These are phyloP conservation scores for Nesometra sesokonis DNA, from an alignment of 35 echinoderm and acorn worm genomes.

Conservation along the genomic window DNA sequence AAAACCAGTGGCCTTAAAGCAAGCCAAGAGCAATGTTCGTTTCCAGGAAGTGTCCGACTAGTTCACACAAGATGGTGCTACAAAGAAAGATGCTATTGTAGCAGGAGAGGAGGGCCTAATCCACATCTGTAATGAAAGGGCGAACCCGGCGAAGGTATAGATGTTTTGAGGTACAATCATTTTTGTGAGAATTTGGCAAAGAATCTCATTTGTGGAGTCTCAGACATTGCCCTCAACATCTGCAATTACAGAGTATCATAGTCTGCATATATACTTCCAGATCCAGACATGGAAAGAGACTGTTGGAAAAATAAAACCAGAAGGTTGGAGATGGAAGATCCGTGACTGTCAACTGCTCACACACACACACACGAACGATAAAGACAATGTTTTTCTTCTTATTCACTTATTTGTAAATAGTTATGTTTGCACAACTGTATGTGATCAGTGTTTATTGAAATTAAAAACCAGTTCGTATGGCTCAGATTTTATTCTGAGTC, in stretches of 20 bases:
- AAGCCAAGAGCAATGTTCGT: slow-evolving; percentile 1
- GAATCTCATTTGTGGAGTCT: background rate
- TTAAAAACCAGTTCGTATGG: no score
- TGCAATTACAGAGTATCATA: background rate
- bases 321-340: no score
- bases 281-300: background rate
- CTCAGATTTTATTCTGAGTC: no score
- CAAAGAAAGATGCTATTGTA: background rate
- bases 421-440: no score
- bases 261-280: background rate
- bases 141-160: background rate
- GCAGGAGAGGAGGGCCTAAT: background rate
- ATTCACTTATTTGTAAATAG: no score
- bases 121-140: background rate
- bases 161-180: background rate
- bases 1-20: slow-evolving; percentile 9
- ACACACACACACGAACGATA: no score
- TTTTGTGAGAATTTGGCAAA: slow-evolving; percentile 15
- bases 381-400: no score
- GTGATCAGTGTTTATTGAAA: no score
- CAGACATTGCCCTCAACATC: background rate
- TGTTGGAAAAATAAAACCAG: no score
- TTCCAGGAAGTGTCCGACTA: slow-evolving; percentile 13
- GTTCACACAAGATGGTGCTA: slow-evolving; percentile 14
- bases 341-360: no score